These are phyloP conservation scores for Batillaria attramentaria DNA, from an alignment of 1,140 invertebrate species.

Conservation along the genomic window DNA sequence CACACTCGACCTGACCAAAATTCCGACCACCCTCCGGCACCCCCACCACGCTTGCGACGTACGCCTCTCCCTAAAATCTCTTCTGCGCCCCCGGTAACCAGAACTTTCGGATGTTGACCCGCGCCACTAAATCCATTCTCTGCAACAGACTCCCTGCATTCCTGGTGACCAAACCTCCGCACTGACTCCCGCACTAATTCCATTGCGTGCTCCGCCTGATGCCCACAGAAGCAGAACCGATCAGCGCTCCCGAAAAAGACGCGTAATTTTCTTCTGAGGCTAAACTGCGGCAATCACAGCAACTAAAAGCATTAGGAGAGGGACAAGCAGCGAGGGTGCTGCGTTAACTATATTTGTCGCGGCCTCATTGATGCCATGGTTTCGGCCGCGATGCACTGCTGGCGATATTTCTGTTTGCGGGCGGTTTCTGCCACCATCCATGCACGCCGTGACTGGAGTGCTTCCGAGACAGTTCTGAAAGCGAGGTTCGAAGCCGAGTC, in stretches of 20 bases:
- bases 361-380: not conserved
- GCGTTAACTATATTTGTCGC: conserved; percentile 20
- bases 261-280: conserved; percentile 17
- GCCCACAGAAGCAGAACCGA: not conserved
- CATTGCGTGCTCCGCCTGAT: conserved; percentile 7
- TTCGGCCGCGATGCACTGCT: too few relatives aligned
- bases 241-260: not conserved
- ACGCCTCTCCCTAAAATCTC: not conserved
- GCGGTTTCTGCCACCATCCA: too few relatives aligned
- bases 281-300: conserved; percentile 19
- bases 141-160: too few relatives aligned
- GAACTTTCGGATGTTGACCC: too few relatives aligned
- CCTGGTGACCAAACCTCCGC: not conserved
- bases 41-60: not conserved
- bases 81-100: not conserved
- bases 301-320: conserved; percentile 18
- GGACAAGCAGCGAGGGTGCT: not conserved
- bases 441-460: too few relatives aligned
- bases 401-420: too few relatives aligned
- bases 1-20: too few relatives aligned
- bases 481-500: too few relatives aligned
- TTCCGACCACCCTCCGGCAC: not conserved
- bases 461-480: too few relatives aligned
- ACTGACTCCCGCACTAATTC: conserved; percentile 8
- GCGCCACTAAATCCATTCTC: too few relatives aligned